A percentile compares a stretch with the other conserved stretches of the same genome.
phyloP scores from a whole-genome alignment of 2,797 vertebrate genomes.

The Antennarius maculatus region DNA sequence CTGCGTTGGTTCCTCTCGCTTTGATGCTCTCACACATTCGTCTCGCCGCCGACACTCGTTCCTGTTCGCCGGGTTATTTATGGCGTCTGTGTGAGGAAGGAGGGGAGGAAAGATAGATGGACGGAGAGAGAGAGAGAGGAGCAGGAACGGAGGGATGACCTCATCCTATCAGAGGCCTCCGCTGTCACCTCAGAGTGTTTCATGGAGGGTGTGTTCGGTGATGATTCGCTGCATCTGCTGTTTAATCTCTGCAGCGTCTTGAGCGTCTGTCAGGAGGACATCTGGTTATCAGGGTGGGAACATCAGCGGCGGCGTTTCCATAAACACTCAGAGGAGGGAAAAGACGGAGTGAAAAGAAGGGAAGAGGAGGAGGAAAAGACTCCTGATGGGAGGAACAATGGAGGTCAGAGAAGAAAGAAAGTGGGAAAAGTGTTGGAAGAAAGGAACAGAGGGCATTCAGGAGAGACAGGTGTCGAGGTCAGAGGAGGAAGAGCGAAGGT shows the following conservation, averaged over 20 bases:
- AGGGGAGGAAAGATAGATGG: constrained; percentile 34
- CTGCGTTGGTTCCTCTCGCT: constrained; percentile 52
- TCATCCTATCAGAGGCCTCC: constrained; percentile 47
- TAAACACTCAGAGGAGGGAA: constrained; percentile 9
- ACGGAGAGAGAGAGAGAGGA: constrained; percentile 14
- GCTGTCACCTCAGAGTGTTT: constrained; percentile 37
- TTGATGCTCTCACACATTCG: constrained; percentile 30
- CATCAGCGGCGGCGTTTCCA: constrained; percentile 52
- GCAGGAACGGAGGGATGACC: constrained; percentile 45
- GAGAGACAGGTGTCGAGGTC: too few relatives aligned
- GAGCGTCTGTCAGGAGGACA: constrained; percentile 49
- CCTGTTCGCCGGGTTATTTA: constrained; percentile 52
- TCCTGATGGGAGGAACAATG: too few relatives aligned
- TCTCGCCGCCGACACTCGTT: constrained; percentile 29
- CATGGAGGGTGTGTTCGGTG: constrained; percentile 5
- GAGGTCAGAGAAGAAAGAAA: too few relatives aligned
- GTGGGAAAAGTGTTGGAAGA: not conserved
- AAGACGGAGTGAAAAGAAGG: not conserved
- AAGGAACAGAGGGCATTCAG: too few relatives aligned
- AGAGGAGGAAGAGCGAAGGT: not conserved
- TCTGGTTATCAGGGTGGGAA: constrained; percentile 68
- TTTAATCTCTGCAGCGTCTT: constrained; percentile 43
- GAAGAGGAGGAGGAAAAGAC: not conserved
- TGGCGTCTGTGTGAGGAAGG: constrained; percentile 40
- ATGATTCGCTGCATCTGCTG: constrained; percentile 19